These are phyloP conservation scores for Sarcophaga bullata DNA, from an alignment of 1,140 invertebrate genomes.

Conservation along the genomic window DNA sequence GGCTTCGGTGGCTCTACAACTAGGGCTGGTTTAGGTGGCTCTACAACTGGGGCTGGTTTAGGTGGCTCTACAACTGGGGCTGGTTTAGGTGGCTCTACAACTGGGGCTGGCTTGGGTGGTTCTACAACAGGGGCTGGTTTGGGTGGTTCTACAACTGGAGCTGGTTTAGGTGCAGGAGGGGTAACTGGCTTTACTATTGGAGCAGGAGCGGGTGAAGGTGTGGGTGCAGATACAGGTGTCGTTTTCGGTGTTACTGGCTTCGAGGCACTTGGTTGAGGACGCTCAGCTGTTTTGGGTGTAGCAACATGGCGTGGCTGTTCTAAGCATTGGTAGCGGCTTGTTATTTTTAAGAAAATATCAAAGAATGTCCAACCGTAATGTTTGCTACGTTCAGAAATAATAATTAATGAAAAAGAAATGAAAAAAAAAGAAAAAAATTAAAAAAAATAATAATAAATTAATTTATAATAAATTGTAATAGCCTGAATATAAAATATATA, in stretches of 20 bases:
- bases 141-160: background rate
- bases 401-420: conserved; percentile 43
- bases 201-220: background rate
- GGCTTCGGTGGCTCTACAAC: conserved; percentile 12
- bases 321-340: conserved; percentile 51
- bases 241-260: conserved; percentile 27
- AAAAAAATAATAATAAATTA: conserved; percentile 45
- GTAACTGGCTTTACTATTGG: background rate
- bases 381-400: conserved; percentile 54
- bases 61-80: conserved; percentile 10
- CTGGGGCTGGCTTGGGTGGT: background rate
- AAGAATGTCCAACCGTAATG: conserved; percentile 58
- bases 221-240: conserved; percentile 8
- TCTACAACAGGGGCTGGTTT: background rate
- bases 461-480: background rate
- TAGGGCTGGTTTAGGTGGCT: background rate
- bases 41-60: background rate
- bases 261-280: background rate
- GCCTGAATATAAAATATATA: no score
- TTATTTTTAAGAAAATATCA: conserved; percentile 52
- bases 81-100: background rate
- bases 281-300: conserved; percentile 34
- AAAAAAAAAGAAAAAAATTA: conserved; percentile 26
- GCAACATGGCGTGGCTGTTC: conserved; percentile 53
- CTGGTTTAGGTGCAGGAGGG: background rate